Base-by-base conservation (phyloP, 2,888 invertebrate species). In the Mythimna loreyi region DNA sequence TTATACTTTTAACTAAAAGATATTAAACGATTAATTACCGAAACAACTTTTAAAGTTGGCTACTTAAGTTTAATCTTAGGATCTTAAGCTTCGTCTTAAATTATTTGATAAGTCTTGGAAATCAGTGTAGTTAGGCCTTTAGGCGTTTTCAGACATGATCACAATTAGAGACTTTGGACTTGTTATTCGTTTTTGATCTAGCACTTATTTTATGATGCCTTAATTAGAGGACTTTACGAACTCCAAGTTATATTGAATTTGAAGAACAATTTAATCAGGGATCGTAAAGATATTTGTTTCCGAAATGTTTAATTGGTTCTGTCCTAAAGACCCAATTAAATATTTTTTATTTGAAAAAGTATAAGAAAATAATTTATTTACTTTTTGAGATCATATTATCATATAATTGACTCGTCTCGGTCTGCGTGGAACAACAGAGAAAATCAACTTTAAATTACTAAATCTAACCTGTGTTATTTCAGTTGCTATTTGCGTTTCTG, bases 21-120 rank as follows among this genome's bases (percentile, higher is more conserved):
- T 60, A 65, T 67, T 63, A 76, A 72, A 36, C 58, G 45, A 60
- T 72, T 78, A 68, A 78, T 78, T 79, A 63, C 33, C 52, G 50
- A 63, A 78, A 64, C 67, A 78, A 47, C 40, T 81, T 50, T 40
- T n/a, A 49, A 78, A 72, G 62, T 66, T 40, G 9, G 40, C 56
- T 67, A 60, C 67, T 77, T 81, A 56, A 68, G 8, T 60, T 60
- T 58, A 66, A 78, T 81, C 50, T 63, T 19, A 43, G 53, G 53
- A 78, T 81, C 73, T 81, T 40, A 28, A 45, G 28, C 21, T 21
- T 72, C n/a, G n/a, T 40, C 62, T 66, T 36, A 40, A 67, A 65
- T 33, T 45, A 53, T 56, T 49, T 30, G 58, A 52, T 80, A 59
- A 75, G 33, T 50, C 43, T 23, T 49, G 16, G 9, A 58, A 80